phyloP scores from a whole-genome alignment of 1,140 invertebrate species.

The Eupeodes corollae region DNA sequence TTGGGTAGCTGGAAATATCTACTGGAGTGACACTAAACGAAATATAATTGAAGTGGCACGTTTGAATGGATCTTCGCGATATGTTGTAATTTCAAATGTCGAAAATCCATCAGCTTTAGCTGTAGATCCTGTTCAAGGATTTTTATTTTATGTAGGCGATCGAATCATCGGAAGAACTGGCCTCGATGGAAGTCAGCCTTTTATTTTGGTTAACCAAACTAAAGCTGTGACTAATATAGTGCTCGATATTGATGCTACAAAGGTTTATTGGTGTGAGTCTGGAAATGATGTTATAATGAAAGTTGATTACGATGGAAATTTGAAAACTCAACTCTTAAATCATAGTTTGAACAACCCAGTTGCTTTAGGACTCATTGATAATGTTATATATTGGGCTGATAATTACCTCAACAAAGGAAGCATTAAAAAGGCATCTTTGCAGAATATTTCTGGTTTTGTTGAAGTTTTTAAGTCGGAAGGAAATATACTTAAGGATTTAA shows the following conservation, averaged over 20 bases:
- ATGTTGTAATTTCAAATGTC: conserved; percentile 63
- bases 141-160: conserved; percentile 75
- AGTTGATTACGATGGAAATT: conserved; percentile 57
- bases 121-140: conserved; percentile 50
- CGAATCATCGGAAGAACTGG: conserved; percentile 64
- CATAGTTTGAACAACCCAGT: conserved; percentile 65
- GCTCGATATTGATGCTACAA: conserved; percentile 56
- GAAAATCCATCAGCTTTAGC: conserved; percentile 56
- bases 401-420: conserved; percentile 52
- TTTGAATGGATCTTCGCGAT: conserved; percentile 66
- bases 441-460: conserved; percentile 44
- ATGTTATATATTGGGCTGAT: conserved; percentile 33
- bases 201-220: conserved; percentile 38
- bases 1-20: conserved; percentile 77
- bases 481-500: conserved; percentile 60
- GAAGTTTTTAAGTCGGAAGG: conserved; percentile 49
- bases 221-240: conserved; percentile 57
- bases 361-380: conserved; percentile 41
- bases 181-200: conserved; percentile 58
- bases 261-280: conserved; percentile 86
- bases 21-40: conserved; percentile 81
- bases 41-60: conserved; percentile 76
- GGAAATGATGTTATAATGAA: conserved; percentile 68
- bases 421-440: conserved; percentile 50
- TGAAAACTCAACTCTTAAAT: conserved; percentile 53